Evolutionary conservation across 2,113 vertebrate genomes (phyloP), one percentile per base, ranked within the genome.

Genomic region (Anoplopoma fimbria): DNA sequence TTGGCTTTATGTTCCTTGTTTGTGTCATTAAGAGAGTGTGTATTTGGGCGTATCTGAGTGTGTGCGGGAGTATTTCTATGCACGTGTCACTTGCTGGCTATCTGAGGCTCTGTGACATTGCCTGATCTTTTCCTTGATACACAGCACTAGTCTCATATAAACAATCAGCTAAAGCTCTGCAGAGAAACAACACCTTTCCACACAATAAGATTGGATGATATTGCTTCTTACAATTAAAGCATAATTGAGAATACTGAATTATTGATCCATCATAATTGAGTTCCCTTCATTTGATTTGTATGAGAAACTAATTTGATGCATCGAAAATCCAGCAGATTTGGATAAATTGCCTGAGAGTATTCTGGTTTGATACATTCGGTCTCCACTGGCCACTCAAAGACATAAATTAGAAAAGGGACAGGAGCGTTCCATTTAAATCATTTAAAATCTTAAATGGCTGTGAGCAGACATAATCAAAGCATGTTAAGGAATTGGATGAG

Each of bases 1-100:
- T 94, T 93, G 94, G 93, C 93, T 93, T 93, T 95, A 93, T 93
- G 94, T 91, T 93, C 87, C 90, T 91, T 92, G 92, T 92, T 91
- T 92, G 91, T 92, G 93, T 93, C 91, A 92, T 92, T 91, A 93
- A 91, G 90, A 78, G 82, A 51, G 88, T 77, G 81, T 81, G 55
- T 77, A 40, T 49, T 68, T n/a, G 40, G 40, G 81, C 73, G 83
- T 83, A 64, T 75, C 69, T 63, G 78, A 83, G 75, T 67, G 84
- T 75, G 83, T 87, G 83, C 57, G 33, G 34, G 69, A 71, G 82
- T 79, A 77, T 89, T 77, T 88, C 40, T 77, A 5, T 79, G 83
- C 77, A 77, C 49, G 79, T 84, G 89, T 90, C 87, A 61, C 87
- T 89, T 85, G 88, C 83, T 83, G 91, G 92, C 90, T 88, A 87